Conservation (phyloP, 1,140 invertebrate genomes). For the Penaeus indicus region DNA sequence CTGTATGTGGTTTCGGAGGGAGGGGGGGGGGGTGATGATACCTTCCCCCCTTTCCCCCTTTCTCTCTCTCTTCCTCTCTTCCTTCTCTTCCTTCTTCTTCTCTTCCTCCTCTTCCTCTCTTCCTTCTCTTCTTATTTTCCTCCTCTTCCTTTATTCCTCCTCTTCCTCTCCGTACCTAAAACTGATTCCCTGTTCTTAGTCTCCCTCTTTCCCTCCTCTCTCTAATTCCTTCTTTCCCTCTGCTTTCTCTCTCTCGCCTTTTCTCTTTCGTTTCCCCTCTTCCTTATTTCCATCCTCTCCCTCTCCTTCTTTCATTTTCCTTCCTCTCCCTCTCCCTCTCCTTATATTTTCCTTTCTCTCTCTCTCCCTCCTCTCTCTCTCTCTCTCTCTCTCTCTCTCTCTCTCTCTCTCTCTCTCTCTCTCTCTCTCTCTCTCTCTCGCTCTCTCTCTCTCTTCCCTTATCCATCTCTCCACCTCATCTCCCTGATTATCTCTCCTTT, state of each 20-base stretch:
- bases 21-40: not conserved
- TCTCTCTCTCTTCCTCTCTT: too few species aligned
- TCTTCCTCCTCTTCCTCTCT: too few species aligned
- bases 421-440: not conserved
- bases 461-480: not conserved
- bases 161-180: not conserved
- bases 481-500: too few species aligned
- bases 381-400: not conserved
- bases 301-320: not conserved
- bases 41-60: not conserved
- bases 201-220: not conserved
- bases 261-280: too few species aligned
- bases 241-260: too few species aligned
- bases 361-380: not conserved
- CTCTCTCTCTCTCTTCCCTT: too few species aligned
- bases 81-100: too few species aligned
- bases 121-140: not conserved
- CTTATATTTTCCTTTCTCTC: not conserved
- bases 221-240: too few species aligned
- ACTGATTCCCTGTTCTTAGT: too few species aligned
- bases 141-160: not conserved
- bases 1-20: too few species aligned
- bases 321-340: not conserved
- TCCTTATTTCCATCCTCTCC: not conserved
- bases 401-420: constrained; percentile 1